Percentiles rank a stretch among this genome's conserved stretches.
These are phyloP conservation scores for Dendrocincla fuliginosa DNA, from an alignment of 2,797 vertebrate genomes.

Conservation along the genomic window DNA sequence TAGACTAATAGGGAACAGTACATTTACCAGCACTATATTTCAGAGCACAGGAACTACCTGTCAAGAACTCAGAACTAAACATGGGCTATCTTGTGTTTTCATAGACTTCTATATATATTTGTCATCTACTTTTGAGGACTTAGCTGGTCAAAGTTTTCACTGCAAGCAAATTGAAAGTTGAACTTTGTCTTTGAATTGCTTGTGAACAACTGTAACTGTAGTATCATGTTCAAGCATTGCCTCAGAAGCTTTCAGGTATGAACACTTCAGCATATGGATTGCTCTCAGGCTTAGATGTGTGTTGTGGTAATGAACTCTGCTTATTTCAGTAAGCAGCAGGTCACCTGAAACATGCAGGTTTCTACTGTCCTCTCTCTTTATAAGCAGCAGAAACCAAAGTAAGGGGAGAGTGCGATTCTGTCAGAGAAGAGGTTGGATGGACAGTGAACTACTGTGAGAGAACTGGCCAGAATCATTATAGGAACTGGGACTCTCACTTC, in stretches of 20 bases:
- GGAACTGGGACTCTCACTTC: not conserved
- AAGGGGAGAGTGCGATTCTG: not conserved
- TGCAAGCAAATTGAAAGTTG: not conserved
- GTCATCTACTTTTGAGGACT: not conserved
- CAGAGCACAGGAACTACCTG: not conserved
- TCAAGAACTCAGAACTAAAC: not conserved
- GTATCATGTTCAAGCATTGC: fast-evolving
- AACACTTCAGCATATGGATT: not conserved
- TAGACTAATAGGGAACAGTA: not conserved
- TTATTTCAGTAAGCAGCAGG: not conserved
- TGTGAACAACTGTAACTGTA: not conserved
- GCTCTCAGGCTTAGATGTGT: not conserved
- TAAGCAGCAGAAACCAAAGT: not conserved
- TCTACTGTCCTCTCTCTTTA: not conserved
- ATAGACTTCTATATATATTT: not conserved
- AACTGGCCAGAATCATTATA: not conserved
- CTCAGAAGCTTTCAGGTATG: not conserved
- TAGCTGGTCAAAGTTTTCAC: not conserved
- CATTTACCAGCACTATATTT: not conserved
- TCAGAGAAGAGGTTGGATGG: not conserved
- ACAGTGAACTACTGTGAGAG: not conserved
- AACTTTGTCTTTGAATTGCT: not conserved
- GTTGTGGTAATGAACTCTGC: not conserved
- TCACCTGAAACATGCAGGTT: not conserved
- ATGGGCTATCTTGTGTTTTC: not conserved